Base-by-base conservation (phyloP, 2,113 vertebrate genomes). In the Bufo bufo region DNA sequence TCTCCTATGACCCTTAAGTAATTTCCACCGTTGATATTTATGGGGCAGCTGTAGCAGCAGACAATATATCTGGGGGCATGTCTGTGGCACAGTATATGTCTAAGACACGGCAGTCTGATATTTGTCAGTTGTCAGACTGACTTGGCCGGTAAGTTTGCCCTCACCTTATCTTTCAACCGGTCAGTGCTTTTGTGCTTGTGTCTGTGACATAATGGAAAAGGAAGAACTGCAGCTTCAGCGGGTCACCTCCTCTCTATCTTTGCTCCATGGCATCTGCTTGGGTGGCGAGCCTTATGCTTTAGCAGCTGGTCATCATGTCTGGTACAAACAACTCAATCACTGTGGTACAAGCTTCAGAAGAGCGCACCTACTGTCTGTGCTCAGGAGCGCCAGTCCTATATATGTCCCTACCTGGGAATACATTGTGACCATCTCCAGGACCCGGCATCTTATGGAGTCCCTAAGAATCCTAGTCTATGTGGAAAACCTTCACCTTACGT, bases 261-360 rank as follows among this genome's bases (percentile, higher is more conserved):
- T 47, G n/a, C 12, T 20, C 50, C 11, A 8, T 3, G 83, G 81
- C 81, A 77, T 84, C 69, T 88, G 80, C 9, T 63, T 11, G 54
- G 45, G 20, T 61, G 19, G 45, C 17, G 4, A 50, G 47, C 80
- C 71, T 14, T 82, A 84, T 77, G 87, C 10, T 77, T 50, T 45
- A 88, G 81, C 69, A 88, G 87, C 82, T 88, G 80, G 80, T 19
- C 87, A 77, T 54, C 75, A 16, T 45, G 47, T 54, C 71, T 65
- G 19, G 43, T 45, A 66, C 16, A 82, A 17, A 71, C 72, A 72
- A 72, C 9, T 20, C 43, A 49, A 85, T 54, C 11, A 58, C 58
- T 85, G 23, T 50, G 13, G 50, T 54, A 72, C n/a, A 69, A 47
- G 63, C 45, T 6, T 63, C 43, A 20, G 10, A 19, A 13, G 59